Conservation (phyloP, 2,888 invertebrate species). For the Tetropium fuscum region DNA sequence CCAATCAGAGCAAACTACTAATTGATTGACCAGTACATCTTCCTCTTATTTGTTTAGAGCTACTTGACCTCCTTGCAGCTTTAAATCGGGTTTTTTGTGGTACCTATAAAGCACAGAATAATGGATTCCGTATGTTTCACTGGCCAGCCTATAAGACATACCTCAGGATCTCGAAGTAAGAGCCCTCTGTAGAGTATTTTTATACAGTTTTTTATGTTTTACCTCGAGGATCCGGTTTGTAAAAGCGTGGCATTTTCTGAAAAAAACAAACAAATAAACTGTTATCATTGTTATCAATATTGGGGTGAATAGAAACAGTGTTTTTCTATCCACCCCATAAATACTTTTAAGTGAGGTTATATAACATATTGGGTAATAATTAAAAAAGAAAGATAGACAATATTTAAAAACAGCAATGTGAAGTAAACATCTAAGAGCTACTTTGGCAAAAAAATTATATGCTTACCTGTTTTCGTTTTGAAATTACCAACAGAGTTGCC, state of each 20-base stretch:
- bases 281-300: not conserved
- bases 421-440: not conserved
- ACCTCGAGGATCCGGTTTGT: not conserved
- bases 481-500: not conserved
- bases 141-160: not conserved
- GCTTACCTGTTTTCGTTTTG: not conserved
- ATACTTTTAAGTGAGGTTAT: not conserved
- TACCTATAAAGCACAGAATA: not conserved
- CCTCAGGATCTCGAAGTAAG: not conserved
- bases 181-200: not conserved
- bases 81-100: conserved; percentile 22
- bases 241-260: not conserved
- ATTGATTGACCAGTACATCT: conserved; percentile 12
- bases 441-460: not conserved
- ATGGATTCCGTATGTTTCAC: not conserved
- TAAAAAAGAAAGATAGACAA: not conserved
- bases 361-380: not conserved
- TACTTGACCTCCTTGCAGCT: conserved; percentile 19
- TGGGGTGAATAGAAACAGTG: conserved; percentile 1
- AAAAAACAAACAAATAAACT: not conserved
- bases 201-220: not conserved
- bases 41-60: conserved; percentile 14
- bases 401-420: not conserved
- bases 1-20: conserved; percentile 13
- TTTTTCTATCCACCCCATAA: too few species aligned